Evolutionary conservation across 2,888 invertebrate species (phyloP), one percentile per base, ranked within the genome.

Genomic region (Spialia ferax): DNA sequence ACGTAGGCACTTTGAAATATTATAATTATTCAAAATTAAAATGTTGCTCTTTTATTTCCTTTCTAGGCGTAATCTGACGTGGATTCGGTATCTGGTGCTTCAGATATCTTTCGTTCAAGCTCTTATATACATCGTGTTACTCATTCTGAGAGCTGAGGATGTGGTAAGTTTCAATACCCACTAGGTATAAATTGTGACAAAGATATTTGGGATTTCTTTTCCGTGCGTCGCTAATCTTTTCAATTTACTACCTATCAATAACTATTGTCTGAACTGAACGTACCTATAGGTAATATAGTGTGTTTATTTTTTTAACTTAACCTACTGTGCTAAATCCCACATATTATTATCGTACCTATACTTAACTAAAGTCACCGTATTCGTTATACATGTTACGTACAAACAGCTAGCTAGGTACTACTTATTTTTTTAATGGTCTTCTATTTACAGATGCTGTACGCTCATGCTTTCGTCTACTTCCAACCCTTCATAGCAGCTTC

Each of bases 71-170:
- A 92, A 91, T 69, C 80, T 96, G 68, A 83, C 85, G 71, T 88
- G 88, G 77, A 79, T 96, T 69, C 89, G 96, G 69, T 88, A 95
- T 76, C 84, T 96, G 70, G 95, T 96, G 52, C 89, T 97, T 59
- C 97, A 97, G 84, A 92, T 96, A 80, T 96, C 96, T 20, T 90
- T 96, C 48, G 91, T 96, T 55, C 97, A 97, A 87, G 95, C 94
- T 20, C 74, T 96, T 6, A 91, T 95, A 68, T 96, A 96, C 79
- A 85, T 95, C 74, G 85, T 94, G 4, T 84, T 95, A 38, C 81
- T 96, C 2, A 89, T 95, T 1, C 89, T 96, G 82, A 95, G 95
- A 95, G 94, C 95, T 6, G 96, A 96, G 85, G 94, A 95, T 82
- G 94, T 95, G 94, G 96, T 96, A 94, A 89, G 79, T 76, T 62